Evolutionary conservation across 2,888 invertebrate genomes (phyloP), one percentile per base, ranked within the genome.

Genomic region (Teinopalpus imperialis): DNA sequence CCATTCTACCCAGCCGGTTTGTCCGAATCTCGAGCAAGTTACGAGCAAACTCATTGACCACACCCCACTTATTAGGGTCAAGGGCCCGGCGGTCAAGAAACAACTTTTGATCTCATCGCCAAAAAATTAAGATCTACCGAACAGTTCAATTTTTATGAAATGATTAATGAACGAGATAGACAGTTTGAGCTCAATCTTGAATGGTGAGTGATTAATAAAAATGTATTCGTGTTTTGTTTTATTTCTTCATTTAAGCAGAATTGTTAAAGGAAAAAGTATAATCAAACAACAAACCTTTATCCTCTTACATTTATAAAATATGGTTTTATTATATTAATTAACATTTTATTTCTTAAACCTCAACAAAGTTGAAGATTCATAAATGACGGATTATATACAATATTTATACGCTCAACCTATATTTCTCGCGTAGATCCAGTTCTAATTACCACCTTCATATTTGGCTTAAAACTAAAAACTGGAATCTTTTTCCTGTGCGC

Each of bases 31-130:
- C 29, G 27, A 43, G 42, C 43, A 21, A 10, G 42, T 34, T 40
- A 53, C 13, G 10, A 30, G 36, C 23, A 8, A 27, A 16, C 21
- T 29, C 13, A 21, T 14, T 21, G 55, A 70, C 77, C 72, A 62
- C 77, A 59, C 74, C 69, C 62, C 14, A 14, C n/a, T 10, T 9
- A 36, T 23, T 23, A 10, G 10, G 36, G 43, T 36, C 43, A 43
- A 60, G 54, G 51, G 41, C 60, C 72, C 57, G 51, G 68, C 59
- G 81, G 81, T 69, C 82, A 82, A 61, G 66, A 69, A 29, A 34
- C 47, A 20, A 34, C 48, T 60, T 61, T 62, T 63, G 56, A 63
- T 61, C 59, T 63, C 61, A 55, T 57, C 54, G 55, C 56, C 55
- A 30, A 46, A 43, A 45, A 52, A 56, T 56, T 44, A 52, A 36